Conservation (phyloP, 2,797 vertebrate species). For the Spea hammondii region DNA sequence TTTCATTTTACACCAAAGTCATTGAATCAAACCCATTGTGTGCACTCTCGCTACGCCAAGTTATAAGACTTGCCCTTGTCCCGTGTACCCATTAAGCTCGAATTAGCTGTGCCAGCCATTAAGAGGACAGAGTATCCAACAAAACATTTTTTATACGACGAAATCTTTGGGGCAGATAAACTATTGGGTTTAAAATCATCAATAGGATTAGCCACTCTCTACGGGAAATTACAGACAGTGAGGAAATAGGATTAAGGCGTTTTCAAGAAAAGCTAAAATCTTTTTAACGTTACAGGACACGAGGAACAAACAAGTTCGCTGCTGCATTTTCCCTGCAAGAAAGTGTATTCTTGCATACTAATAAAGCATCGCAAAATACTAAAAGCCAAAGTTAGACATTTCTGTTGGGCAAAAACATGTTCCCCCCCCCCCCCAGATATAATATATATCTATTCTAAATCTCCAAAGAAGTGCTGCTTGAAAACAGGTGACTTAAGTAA, state of each 20-base stretch:
- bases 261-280: constrained; percentile 33
- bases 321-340: constrained; percentile 25
- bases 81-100: constrained; percentile 7
- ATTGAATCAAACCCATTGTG: no score
- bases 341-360: constrained; percentile 29
- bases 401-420: background rate
- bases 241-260: constrained; percentile 42
- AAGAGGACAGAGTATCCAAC: constrained; percentile 16
- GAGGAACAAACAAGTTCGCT: constrained; percentile 1
- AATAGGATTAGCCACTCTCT: constrained; percentile 46
- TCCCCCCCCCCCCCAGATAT: no score
- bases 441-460: no score
- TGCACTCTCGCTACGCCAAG: no score
- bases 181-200: constrained; percentile 37
- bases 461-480: background rate
- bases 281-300: constrained; percentile 15
- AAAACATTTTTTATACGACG: constrained; percentile 19
- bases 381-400: background rate
- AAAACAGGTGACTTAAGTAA: background rate
- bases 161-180: constrained; percentile 41
- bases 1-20: no score
- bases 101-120: constrained; percentile 34
- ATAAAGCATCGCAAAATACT: background rate
- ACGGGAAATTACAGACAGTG: constrained; percentile 42
- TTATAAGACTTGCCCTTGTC: constrained; percentile 20